A percentile compares a stretch with the other conserved stretches of the same genome.
Conservation (phyloP, 92 coral and sea anemone species). For the Parazoanthus atlanticus region DNA sequence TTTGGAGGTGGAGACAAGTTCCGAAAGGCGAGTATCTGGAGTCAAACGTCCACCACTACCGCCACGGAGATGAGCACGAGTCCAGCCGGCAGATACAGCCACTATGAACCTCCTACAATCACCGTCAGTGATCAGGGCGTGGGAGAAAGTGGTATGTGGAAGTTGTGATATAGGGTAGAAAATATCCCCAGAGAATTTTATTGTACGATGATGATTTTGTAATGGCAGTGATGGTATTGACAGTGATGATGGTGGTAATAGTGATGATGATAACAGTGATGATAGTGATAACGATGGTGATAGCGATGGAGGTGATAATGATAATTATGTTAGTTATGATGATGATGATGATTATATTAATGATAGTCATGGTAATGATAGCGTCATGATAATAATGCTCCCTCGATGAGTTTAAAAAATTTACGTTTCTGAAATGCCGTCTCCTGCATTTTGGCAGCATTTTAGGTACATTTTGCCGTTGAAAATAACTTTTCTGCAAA, state of each 20-base stretch:
- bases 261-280: neutral
- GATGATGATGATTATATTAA: neutral
- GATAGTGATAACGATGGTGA: neutral
- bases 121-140: slow-evolving; percentile 61
- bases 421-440: no score
- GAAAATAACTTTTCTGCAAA: no score
- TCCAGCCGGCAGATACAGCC: slow-evolving; percentile 67
- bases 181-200: neutral
- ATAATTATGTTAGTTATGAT: no score
- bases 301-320: neutral
- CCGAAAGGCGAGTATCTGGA: slow-evolving; percentile 72
- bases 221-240: neutral
- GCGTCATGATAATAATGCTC: no score
- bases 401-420: no score
- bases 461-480: no score
- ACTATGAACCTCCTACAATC: slow-evolving; percentile 81
- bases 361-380: no score
- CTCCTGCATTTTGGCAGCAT: no score
- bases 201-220: neutral
- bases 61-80: slow-evolving; percentile 70
- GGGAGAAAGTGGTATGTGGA: slow-evolving; percentile 30
- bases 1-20: slow-evolving; percentile 77
- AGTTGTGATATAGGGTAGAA: neutral
- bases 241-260: neutral
- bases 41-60: slow-evolving; percentile 78